Base-by-base conservation (phyloP, 2,888 invertebrate species). In the Napeogenes inachia region DNA sequence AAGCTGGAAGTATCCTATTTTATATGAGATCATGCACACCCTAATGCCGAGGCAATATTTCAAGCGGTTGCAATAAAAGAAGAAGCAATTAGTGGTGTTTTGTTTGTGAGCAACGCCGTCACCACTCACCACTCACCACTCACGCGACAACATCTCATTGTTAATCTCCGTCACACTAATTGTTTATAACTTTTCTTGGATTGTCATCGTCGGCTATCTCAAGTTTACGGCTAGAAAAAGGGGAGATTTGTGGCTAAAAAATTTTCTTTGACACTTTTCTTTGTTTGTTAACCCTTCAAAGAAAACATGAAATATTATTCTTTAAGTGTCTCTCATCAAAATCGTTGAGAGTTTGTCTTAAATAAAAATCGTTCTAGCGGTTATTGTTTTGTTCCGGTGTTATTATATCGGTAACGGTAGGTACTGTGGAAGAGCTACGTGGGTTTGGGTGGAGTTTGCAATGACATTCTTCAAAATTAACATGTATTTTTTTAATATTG, bases 11-110 rank as follows among this genome's bases (percentile, higher is more conserved):
- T 42, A 42, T 59, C 54, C 47, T 5, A 4, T 2, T 13, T 30
- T 4, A 45, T 8, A 21, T 3, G 45, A 12, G n/a, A 47, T 3
- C 13, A 55, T 65, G 57, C 55, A 1, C 6, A 13, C 47, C 61
- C 66, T 62, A 60, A 61, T 62, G 65, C 59, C 63, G 62, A 59
- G 64, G 68, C 71, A 70, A 70, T 72, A 70, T 74, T 71, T 72
- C 68, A 70, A 64, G 68, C 63, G 66, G 65, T 69, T 63, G 70
- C 71, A 70, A 73, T 71, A 74, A 75, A 75, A 74, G 75, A 74
- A 72, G 69, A 68, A 69, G 75, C 73, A 75, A 75, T 75, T 75
- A 76, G 73, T 68, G 67, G 68, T 71, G 73, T 73, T 76, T 74
- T 74, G 73, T 75, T 75, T 73, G 70, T 67, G 65, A 56, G 65